phyloP scores from a whole-genome alignment of 2,113 vertebrate species.

The Brevimyrus niger region DNA sequence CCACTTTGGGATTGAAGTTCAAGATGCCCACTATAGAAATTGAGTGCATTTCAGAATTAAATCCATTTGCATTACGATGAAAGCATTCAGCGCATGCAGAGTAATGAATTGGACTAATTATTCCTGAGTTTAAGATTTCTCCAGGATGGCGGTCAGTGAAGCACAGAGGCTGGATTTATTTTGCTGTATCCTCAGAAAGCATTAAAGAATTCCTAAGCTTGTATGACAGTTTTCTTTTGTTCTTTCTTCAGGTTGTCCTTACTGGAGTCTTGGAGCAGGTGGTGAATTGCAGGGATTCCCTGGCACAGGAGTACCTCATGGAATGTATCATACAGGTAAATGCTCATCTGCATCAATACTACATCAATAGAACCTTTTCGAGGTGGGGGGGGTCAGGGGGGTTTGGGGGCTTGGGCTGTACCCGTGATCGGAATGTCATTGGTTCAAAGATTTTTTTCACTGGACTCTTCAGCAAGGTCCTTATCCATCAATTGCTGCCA shows the following conservation, averaged over 20 bases:
- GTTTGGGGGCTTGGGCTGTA: background rate
- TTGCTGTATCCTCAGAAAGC: background rate
- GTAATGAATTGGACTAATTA: background rate
- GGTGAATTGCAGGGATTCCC: constrained; percentile 92
- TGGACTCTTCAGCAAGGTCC: background rate
- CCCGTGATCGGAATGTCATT: background rate
- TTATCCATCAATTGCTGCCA: background rate
- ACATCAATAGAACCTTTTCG: background rate
- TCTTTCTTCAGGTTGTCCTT: constrained; percentile 73
- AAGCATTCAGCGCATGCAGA: background rate
- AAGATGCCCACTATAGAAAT: background rate
- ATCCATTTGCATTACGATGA: background rate
- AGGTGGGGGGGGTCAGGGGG: background rate
- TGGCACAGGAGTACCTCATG: constrained; percentile 99
- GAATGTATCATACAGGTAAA: constrained; percentile 98
- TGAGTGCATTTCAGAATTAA: background rate
- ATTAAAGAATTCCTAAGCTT: background rate
- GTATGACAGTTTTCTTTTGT: background rate
- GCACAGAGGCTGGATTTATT: background rate
- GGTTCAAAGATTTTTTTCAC: background rate
- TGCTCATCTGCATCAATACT: background rate
- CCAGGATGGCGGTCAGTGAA: background rate
- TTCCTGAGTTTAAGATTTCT: background rate
- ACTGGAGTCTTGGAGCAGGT: constrained; percentile 93
- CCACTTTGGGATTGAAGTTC: background rate